Evolutionary conservation across 1,140 invertebrate genomes (phyloP), one percentile per base, ranked within the genome.

Genomic region (Pentalonia nigronervosa): DNA sequence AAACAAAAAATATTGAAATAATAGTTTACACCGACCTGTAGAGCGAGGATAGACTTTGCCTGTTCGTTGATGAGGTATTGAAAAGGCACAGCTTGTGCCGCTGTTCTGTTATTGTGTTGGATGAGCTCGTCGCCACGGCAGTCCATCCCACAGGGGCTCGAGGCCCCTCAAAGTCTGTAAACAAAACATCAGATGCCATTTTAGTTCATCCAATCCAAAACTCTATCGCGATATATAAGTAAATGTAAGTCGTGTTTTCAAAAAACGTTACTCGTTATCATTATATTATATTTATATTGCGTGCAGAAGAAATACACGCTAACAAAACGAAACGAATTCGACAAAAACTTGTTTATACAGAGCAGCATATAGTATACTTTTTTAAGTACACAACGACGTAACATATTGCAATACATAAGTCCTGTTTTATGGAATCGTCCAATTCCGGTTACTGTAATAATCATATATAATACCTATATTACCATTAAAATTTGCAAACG

Each of bases 41-140:
- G 96, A 84, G 97, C 97, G 93, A 97, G 96, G 95, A 97, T 95
- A 81, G 97, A 97, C 95, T 97, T 97, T 94, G 97, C 97, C 95
- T 98, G 97, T 95, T 98, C 97, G 95, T 96, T 97, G 95, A 98
- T 97, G 95, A 97, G 96, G 95, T 97, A 97, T 95, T 97, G 97
- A 95, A 97, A 97, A 30, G 97, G 97, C 25, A 94, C 94, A 88
- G 96, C 96, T 60, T 95, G 76, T 94, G 95, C 95, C 95, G 96
- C 95, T 60, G 96, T 96, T 94, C 97, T 83, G 76, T 53, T 94
- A 91, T 94, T 91, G 91, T 91, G 90, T 86, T 94, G 90, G 83
- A 91, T 94, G 83, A 94, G 93, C 91, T 91, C 96, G 94, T 97
- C 95, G 94, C 96, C 97, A 95, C 97, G 96, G 95, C 97, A 97